phyloP scores from a whole-genome alignment of 2,888 invertebrate species.

The Drosophila monieri region DNA sequence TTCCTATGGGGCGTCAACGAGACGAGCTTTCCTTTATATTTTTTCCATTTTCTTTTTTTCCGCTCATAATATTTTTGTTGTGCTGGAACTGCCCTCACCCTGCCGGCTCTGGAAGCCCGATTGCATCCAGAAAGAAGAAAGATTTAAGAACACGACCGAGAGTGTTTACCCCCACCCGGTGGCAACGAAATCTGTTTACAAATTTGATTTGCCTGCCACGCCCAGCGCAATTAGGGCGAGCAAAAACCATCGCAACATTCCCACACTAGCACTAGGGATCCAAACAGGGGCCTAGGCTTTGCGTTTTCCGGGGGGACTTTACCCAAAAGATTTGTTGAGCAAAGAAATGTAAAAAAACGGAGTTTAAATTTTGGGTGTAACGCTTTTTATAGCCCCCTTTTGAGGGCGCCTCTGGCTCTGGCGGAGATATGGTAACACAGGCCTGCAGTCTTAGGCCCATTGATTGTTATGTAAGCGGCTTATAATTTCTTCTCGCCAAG shows the following conservation, averaged over 20 bases:
- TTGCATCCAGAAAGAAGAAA: slow-evolving; percentile 30
- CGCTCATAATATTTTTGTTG: background rate
- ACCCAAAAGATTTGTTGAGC: background rate
- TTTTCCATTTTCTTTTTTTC: background rate
- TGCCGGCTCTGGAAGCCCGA: slow-evolving; percentile 9
- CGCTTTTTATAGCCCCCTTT: background rate
- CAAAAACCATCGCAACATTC: slow-evolving; percentile 42
- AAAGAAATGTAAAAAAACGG: background rate
- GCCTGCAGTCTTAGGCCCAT: slow-evolving; percentile 46
- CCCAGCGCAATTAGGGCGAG: slow-evolving; percentile 59
- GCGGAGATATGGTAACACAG: slow-evolving; percentile 39
- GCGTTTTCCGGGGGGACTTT: background rate
- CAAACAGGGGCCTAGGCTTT: background rate
- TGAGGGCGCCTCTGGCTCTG: slow-evolving; percentile 7
- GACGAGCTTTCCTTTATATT: slow-evolving; percentile 42
- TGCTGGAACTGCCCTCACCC: slow-evolving; percentile 9
- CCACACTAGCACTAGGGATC: slow-evolving; percentile 29
- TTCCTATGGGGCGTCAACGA: slow-evolving; percentile 52
- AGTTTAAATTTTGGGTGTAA: background rate
- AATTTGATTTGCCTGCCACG: slow-evolving; percentile 62
- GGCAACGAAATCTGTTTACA: slow-evolving; percentile 46
- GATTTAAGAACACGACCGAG: slow-evolving; percentile 22
- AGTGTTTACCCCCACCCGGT: slow-evolving; percentile 11
- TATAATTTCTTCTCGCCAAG: slow-evolving; percentile 48
- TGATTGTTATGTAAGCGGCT: slow-evolving; percentile 72